Conservation (phyloP, 2,888 invertebrate species). For the Caradrina kadenii region DNA sequence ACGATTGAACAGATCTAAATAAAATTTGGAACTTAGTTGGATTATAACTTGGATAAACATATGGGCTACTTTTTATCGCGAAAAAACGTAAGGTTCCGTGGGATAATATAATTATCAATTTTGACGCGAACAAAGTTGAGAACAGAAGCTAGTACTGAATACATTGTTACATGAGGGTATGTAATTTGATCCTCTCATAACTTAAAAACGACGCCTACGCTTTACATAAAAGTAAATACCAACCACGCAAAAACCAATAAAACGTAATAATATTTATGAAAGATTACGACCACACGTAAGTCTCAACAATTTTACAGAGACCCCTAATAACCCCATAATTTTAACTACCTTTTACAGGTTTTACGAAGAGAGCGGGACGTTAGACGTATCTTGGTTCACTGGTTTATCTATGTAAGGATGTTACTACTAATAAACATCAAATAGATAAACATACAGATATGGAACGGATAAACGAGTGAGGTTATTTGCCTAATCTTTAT, state of each 20-base stretch:
- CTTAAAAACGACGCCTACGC: constrained; percentile 61
- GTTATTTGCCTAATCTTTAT: constrained; percentile 72
- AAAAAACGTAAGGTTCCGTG: no score
- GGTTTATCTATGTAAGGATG: constrained; percentile 68
- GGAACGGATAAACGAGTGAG: constrained; percentile 69
- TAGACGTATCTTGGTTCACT: constrained; percentile 48
- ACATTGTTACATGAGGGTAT: constrained; percentile 35
- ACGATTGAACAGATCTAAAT: no score
- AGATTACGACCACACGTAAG: constrained; percentile 63
- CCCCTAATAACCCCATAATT: constrained; percentile 42
- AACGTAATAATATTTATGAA: constrained; percentile 61
- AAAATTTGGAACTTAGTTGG: no score
- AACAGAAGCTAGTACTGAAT: no score
- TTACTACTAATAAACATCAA: constrained; percentile 72
- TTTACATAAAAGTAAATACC: constrained; percentile 51
- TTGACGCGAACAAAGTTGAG: no score
- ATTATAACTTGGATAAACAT: no score
- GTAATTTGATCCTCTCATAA: constrained; percentile 57
- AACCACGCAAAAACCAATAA: constrained; percentile 59
- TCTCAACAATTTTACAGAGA: constrained; percentile 57
- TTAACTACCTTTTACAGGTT: constrained; percentile 33
- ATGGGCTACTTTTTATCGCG: no score
- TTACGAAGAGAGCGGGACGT: constrained; percentile 23
- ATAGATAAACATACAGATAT: constrained; percentile 75
- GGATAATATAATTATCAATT: no score